These are phyloP conservation scores for Drosophila busckii DNA, from an alignment of 1,140 invertebrate species.

Conservation along the genomic window DNA sequence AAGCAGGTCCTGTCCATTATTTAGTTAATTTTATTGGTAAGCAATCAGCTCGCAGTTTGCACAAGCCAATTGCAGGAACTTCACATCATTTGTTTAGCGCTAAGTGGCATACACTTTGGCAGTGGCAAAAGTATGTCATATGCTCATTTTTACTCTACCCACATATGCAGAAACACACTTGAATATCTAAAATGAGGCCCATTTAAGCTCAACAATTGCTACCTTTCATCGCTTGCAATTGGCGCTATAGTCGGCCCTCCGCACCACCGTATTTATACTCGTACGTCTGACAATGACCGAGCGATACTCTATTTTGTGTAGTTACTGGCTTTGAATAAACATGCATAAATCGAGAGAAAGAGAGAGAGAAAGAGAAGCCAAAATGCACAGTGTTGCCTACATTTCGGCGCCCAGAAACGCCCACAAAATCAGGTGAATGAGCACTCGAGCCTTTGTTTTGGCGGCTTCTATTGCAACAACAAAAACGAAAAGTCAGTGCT, in stretches of 20 bases:
- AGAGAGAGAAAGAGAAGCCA: not conserved
- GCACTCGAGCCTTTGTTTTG: constrained; percentile 74
- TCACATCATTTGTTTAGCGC: constrained; percentile 10
- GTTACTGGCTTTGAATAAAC: constrained; percentile 63
- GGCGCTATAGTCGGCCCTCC: not conserved
- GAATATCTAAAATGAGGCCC: constrained; percentile 51
- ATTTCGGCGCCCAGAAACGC: constrained; percentile 38
- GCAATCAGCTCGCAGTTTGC: constrained; percentile 7
- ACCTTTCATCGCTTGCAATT: constrained; percentile 1
- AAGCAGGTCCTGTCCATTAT: too few species aligned
- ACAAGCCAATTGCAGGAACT: constrained; percentile 14
- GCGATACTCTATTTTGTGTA: constrained; percentile 5
- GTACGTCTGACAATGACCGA: constrained; percentile 26
- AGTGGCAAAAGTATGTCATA: constrained; percentile 23
- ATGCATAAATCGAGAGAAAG: constrained; percentile 41
- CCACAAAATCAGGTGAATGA: constrained; percentile 70
- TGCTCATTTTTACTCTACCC: not conserved
- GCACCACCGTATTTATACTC: constrained; percentile 20
- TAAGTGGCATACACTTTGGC: constrained; percentile 7
- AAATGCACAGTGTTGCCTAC: constrained; percentile 38
- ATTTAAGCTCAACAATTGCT: constrained; percentile 54
- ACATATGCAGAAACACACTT: constrained; percentile 21
- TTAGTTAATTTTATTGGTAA: not conserved
- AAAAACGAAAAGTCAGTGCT: constrained; percentile 58
- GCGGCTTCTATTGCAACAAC: constrained; percentile 71